Base-by-base conservation (phyloP, 2,888 invertebrate genomes). In the Cerastoderma edule region DNA sequence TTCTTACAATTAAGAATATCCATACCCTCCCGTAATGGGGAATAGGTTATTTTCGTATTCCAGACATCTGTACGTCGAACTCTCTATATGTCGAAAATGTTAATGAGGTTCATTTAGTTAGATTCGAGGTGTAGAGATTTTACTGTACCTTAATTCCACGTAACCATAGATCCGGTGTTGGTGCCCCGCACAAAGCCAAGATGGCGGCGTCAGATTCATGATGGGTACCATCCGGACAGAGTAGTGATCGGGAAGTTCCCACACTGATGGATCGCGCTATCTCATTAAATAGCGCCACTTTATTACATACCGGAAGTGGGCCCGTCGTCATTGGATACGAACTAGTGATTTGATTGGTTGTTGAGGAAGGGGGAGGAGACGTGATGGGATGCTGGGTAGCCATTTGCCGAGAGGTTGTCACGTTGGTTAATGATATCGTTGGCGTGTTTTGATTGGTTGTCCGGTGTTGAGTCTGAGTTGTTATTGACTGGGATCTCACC, bases 141-240 rank as follows among this genome's bases (percentile, higher is more conserved):
- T n/a, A n/a, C n/a, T n/a, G n/a, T n/a, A 46, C 46, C 46, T n/a
- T 1, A 19, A 46, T 16, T 46, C 46, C 46, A 3, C 46, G 46
- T 46, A 46, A 5, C 46, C 46, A 46, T 46, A n/a, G n/a, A 2
- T 16, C n/a, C n/a, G 46, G 46, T 46, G n/a, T 19, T 46, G 46
- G 46, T 2, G 46, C 46, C 46, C 46, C 46, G n/a, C 46, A 46
- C 46, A 46, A n/a, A n/a, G 46, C 46, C n/a, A n/a, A 46, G 16
- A 46, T 46, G n/a, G 46, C 46, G n/a, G 46, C 46, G n/a, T 46
- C 46, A 46, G 46, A 46, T n/a, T 46, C 19, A n/a, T 46, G 46
- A 46, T 46, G 46, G 46, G n/a, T 5, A 5, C 46, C 46, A 46
- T 46, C 46, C 46, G 2, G 46, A 46, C 46, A 46, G 2, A 46